A percentile compares a stretch with the other conserved stretches of the same genome.
These are phyloP conservation scores for Ectropis grisescens DNA, from an alignment of 1,140 invertebrate species.

Conservation along the genomic window DNA sequence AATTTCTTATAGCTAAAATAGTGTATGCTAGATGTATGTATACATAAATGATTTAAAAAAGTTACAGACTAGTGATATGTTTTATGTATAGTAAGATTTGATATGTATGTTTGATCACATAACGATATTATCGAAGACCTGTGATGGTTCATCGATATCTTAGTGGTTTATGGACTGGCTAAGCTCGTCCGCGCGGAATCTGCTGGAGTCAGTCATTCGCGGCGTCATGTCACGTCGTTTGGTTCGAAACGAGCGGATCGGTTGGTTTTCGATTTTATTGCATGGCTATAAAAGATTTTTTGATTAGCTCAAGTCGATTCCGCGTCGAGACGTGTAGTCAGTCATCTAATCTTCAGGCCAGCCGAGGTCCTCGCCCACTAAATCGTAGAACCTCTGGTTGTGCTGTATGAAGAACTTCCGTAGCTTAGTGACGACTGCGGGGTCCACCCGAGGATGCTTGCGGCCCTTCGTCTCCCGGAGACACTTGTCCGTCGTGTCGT, in stretches of 20 bases:
- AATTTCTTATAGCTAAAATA: slow-evolving; percentile 22
- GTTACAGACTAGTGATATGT: slow-evolving; percentile 6
- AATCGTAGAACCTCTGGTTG: slow-evolving; percentile 95
- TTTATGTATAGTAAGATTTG: background rate
- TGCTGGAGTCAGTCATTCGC: no score
- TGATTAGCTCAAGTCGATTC: no score
- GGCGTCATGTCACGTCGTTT: no score
- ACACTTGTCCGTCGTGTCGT: slow-evolving; percentile 90
- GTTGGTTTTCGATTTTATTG: no score
- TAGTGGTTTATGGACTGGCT: no score
- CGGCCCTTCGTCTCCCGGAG: slow-evolving; percentile 95
- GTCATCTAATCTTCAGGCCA: slow-evolving; percentile 86
- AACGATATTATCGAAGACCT: no score
- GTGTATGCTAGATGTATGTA: no score
- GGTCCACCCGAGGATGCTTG: slow-evolving; percentile 89
- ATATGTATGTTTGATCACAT: background rate
- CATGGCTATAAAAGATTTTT: no score
- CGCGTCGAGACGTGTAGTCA: no score
- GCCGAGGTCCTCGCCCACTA: slow-evolving; percentile 91
- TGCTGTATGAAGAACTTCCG: slow-evolving; percentile 94
- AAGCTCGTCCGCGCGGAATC: no score
- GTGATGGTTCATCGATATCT: no score
- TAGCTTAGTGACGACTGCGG: slow-evolving; percentile 87
- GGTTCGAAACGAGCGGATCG: no score
- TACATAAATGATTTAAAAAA: slow-evolving; percentile 63